phyloP scores from a whole-genome alignment of 1,140 invertebrate species.

The Stegodyphus dumicola region DNA sequence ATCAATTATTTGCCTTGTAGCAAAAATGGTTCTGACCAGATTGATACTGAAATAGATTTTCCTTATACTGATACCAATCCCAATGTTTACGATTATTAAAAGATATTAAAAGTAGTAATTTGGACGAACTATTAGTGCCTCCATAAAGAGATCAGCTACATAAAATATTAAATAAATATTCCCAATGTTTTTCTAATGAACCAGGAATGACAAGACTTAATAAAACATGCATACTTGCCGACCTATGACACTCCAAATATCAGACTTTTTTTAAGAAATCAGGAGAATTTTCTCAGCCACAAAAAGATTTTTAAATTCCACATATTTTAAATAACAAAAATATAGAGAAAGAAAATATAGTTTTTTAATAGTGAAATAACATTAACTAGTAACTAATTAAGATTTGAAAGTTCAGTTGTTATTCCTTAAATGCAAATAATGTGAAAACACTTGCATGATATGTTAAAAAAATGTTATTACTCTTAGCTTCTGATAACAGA shows the following conservation, averaged over 20 bases:
- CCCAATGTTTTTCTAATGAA: slow-evolving; percentile 2
- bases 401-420: too few relatives aligned
- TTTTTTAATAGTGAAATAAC: too few relatives aligned
- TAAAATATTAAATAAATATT: not conserved
- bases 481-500: too few relatives aligned
- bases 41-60: not conserved
- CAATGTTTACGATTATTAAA: not conserved
- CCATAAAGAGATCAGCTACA: not conserved
- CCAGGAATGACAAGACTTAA: not conserved
- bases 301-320: too few relatives aligned
- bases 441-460: too few relatives aligned
- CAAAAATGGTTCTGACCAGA: not conserved
- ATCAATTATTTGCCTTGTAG: not conserved
- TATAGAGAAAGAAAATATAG: too few relatives aligned
- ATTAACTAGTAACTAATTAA: too few relatives aligned
- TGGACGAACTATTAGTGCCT: not conserved
- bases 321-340: too few relatives aligned
- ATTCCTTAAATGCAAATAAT: too few relatives aligned
- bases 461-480: too few relatives aligned
- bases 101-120: not conserved
- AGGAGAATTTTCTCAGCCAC: too few relatives aligned
- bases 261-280: too few relatives aligned
- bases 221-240: not conserved
- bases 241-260: not conserved
- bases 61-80: not conserved